These are phyloP conservation scores for Dipodomys stephensi DNA, from an alignment of 2,113 vertebrate species.

Conservation along the genomic window DNA sequence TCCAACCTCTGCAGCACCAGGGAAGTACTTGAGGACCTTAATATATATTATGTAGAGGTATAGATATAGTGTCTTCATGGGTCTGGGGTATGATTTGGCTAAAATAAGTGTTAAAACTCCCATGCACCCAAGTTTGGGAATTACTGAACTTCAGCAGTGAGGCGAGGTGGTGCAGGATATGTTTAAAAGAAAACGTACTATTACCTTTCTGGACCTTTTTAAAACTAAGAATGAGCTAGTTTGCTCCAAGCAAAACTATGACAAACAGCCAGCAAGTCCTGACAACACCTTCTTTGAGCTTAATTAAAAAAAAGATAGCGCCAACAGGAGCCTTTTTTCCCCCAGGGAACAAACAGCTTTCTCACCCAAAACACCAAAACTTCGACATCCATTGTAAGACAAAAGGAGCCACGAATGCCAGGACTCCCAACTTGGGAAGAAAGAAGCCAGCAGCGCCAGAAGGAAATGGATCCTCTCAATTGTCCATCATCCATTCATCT, in stretches of 20 bases:
- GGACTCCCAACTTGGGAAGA: neutral
- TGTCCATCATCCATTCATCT: rapidly evolving
- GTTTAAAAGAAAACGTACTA: neutral
- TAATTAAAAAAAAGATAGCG: neutral
- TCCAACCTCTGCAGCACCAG: neutral
- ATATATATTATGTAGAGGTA: too few species aligned
- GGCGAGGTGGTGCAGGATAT: neutral
- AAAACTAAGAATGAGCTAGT: slow-evolving; percentile 26
- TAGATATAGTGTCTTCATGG: neutral
- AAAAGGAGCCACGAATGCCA: neutral
- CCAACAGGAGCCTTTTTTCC: neutral
- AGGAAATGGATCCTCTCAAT: neutral
- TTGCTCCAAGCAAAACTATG: slow-evolving; percentile 38
- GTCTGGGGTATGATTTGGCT: neutral
- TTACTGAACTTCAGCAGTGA: neutral
- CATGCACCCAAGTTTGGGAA: slow-evolving; percentile 15
- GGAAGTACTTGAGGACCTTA: neutral
- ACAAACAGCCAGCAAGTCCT: slow-evolving; percentile 29
- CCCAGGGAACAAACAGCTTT: neutral
- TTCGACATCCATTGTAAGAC: neutral
- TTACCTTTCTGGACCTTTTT: slow-evolving; percentile 24
- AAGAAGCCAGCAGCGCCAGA: neutral
- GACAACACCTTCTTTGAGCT: slow-evolving; percentile 63
- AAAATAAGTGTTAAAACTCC: slow-evolving; percentile 45
- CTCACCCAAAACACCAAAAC: neutral